Conservation (phyloP, 1,140 invertebrate genomes). For the Steinernema khuongi region DNA sequence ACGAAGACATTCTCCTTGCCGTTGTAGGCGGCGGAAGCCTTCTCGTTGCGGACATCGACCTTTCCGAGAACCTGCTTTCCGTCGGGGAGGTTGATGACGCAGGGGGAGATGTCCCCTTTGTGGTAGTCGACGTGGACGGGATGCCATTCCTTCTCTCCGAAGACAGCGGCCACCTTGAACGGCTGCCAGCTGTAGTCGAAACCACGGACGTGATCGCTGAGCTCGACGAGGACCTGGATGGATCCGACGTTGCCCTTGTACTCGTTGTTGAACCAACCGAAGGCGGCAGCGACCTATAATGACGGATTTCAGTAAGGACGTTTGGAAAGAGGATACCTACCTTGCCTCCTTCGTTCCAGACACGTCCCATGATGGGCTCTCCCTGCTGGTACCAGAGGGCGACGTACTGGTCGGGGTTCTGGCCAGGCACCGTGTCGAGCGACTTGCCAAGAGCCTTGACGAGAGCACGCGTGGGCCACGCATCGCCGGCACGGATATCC, state of each 20-base stretch:
- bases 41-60: slow-evolving; percentile 22
- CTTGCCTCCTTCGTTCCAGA: slow-evolving; percentile 49
- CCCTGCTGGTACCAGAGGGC: slow-evolving; percentile 48
- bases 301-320: not conserved
- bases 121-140: slow-evolving; percentile 29
- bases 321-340: slow-evolving; percentile 8
- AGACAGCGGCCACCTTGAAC: slow-evolving; percentile 14
- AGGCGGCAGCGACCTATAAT: slow-evolving; percentile 39
- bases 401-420: slow-evolving; percentile 46
- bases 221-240: slow-evolving; percentile 35
- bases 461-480: slow-evolving; percentile 25
- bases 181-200: not conserved
- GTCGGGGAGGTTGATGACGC: slow-evolving; percentile 20
- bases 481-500: slow-evolving; percentile 39
- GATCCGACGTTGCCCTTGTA: slow-evolving; percentile 44
- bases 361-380: slow-evolving; percentile 47
- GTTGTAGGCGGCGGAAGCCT: slow-evolving; percentile 27
- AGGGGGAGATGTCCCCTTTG: slow-evolving; percentile 23
- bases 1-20: slow-evolving; percentile 32
- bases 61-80: slow-evolving; percentile 28
- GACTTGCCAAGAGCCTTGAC: slow-evolving; percentile 37
- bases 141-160: slow-evolving; percentile 24
- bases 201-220: not conserved
- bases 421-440: slow-evolving; percentile 39
- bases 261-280: slow-evolving; percentile 38